phyloP scores from a whole-genome alignment of 2,113 vertebrate genomes.

The Leuciscus idus region DNA sequence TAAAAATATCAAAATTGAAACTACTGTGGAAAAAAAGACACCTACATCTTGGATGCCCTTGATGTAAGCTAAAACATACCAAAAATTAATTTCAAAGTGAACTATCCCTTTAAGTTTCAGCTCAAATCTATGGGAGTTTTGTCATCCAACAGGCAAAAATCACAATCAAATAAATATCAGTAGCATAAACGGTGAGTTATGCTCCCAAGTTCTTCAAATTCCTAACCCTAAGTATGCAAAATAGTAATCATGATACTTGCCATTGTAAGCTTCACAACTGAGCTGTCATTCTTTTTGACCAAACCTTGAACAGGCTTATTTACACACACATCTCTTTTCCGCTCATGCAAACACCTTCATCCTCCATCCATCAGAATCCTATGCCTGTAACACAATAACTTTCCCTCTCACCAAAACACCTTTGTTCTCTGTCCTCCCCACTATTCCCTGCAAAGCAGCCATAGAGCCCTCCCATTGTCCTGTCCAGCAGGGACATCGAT shows the following conservation, averaged over 20 bases:
- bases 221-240: neutral
- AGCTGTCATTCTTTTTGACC: neutral
- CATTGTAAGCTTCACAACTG: neutral
- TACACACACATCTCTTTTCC: neutral
- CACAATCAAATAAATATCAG: no score
- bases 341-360: neutral
- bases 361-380: constrained; percentile 2
- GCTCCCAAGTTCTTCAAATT: neutral
- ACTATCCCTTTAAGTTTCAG: neutral
- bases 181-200: no score
- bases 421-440: constrained; percentile 12
- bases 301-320: neutral
- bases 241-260: neutral
- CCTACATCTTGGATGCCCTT: no score
- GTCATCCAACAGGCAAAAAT: no score
- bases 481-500: constrained; percentile 45
- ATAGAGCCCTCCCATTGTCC: constrained; percentile 54
- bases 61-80: no score
- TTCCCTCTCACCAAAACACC: constrained; percentile 34
- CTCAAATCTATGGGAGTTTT: neutral
- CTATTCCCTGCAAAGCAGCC: constrained; percentile 31
- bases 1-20: no score
- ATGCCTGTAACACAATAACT: constrained; percentile 25
- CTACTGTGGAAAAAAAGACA: no score
- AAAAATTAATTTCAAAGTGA: no score